phyloP scores from a whole-genome alignment of 2,888 invertebrate genomes.

The Thymelicus lineola region DNA sequence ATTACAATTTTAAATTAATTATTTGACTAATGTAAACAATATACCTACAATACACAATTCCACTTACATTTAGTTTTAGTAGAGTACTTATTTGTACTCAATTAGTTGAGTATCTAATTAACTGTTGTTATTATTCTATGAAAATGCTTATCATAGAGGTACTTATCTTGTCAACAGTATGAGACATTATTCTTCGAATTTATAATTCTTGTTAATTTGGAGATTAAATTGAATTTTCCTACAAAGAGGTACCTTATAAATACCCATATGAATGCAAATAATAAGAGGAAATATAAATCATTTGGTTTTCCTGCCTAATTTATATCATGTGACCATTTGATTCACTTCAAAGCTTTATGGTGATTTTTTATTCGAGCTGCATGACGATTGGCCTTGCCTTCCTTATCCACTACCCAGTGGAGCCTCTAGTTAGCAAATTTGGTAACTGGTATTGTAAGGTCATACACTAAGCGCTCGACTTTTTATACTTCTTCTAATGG shows the following conservation, averaged over 20 bases:
- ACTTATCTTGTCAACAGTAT: not conserved
- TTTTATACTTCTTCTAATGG: not conserved
- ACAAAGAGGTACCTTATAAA: too few species aligned
- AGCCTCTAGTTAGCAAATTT: conserved; percentile 51
- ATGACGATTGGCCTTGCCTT: conserved; percentile 46
- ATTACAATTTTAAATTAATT: too few species aligned
- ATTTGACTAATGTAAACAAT: too few species aligned
- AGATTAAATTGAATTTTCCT: too few species aligned
- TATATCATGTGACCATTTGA: not conserved
- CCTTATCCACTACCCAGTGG: conserved; percentile 49
- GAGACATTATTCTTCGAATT: not conserved
- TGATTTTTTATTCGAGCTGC: conserved; percentile 12
- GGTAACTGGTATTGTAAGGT: conserved; percentile 32
- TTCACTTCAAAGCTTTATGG: not conserved
- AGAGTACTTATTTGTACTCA: too few species aligned
- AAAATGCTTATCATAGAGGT: conserved; percentile 16
- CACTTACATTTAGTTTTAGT: too few species aligned
- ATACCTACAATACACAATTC: too few species aligned
- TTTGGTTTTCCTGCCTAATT: not conserved
- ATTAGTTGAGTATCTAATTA: not conserved
- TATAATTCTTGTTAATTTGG: not conserved
- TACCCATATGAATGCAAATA: too few species aligned
- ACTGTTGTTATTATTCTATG: conserved; percentile 11
- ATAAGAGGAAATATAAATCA: too few species aligned
- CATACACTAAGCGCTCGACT: not conserved